Evolutionary conservation across 1,140 invertebrate species (phyloP), one percentile per base, ranked within the genome.

Genomic region (Centruroides sculpturatus): DNA sequence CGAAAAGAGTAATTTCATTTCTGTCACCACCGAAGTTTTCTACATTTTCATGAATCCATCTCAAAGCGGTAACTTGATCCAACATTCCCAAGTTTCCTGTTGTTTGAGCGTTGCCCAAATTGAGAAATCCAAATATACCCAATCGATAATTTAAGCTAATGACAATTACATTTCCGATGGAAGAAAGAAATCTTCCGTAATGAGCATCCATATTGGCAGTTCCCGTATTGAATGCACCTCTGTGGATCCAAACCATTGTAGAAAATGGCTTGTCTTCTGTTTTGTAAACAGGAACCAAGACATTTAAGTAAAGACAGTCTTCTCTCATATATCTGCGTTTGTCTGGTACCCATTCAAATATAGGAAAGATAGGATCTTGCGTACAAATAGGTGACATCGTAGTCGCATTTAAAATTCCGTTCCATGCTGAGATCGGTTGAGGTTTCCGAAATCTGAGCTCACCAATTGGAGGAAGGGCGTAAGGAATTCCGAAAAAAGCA

Each of bases 221-320:
- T 41, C 41, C 41, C 8, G 41, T 41, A 41, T 41, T 41, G 3
- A 41, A 41, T 41, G 5, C 41, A 6, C 41, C 41, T 41, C 41
- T 3, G 3, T 41, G 41, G 41, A 41, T 41, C 41, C 41, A 41
- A 5, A 41, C 41, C 41, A 41, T 41, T 6, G 41, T 41, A 41
- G 41, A 41, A 1, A 41, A 41, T 6, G 41, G 41, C 8, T 1
- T 41, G 8, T 41, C 8, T 5, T 41, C 5, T 41, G 3, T 41
- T 41, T 41, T 41, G 5, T 47, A 3, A n/a, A 3, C 81, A 41
- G 92, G 92, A 23, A 87, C 84, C 74, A 86, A 97, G 47, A 98
- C 81, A 70, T 98, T 97, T 48, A 98, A 77, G 70, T 94, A 97
- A 0, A 98, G 80, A 68, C 93, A 97, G 72, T 97, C 92, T 76